These are phyloP conservation scores for Zeugodacus cucurbitae DNA, from an alignment of 1,140 invertebrate genomes.

Conservation along the genomic window DNA sequence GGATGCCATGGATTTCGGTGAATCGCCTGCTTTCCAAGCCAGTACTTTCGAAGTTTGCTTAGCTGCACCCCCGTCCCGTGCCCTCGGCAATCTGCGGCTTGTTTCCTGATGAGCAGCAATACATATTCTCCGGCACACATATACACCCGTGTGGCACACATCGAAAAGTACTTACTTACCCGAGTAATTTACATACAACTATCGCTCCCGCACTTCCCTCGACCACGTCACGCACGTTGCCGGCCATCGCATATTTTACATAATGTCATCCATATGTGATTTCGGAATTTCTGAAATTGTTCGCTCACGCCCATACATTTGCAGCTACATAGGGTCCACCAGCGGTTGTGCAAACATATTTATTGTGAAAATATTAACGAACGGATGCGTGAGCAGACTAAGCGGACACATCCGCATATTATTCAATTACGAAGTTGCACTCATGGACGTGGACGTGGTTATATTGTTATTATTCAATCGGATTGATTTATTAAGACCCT, in stretches of 20 bases:
- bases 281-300: slow-evolving; percentile 2
- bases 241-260: not conserved
- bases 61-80: not conserved
- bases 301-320: not conserved
- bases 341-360: no score
- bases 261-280: not conserved
- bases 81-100: not conserved
- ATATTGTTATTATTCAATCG: not conserved
- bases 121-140: not conserved
- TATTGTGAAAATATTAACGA: not conserved
- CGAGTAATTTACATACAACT: not conserved
- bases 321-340: not conserved
- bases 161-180: not conserved
- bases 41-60: not conserved
- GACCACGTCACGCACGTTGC: not conserved
- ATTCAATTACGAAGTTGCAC: not conserved
- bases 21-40: not conserved
- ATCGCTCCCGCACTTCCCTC: not conserved
- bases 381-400: not conserved
- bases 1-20: not conserved
- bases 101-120: not conserved
- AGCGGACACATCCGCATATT: not conserved
- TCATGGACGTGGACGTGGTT: not conserved
- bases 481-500: not conserved
- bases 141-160: not conserved